A percentile compares a stretch with the other conserved stretches of the same genome.
Evolutionary conservation across 2,797 vertebrate species (phyloP).

Genomic region (Natrix natrix): DNA sequence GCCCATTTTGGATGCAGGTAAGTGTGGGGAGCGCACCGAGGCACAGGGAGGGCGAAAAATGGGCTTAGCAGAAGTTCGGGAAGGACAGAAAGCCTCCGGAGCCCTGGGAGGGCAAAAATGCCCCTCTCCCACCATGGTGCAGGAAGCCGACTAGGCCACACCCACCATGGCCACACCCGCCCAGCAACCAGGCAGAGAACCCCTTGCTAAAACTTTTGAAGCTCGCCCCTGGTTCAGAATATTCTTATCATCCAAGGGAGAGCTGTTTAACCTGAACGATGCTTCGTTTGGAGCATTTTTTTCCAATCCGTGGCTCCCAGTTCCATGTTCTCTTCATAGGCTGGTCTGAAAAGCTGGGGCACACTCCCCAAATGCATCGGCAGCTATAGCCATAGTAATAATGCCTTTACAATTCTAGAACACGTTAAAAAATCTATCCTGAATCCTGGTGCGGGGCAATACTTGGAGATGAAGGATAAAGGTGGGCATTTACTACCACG

Average conservation of each 20-base stretch:
- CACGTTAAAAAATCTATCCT: not conserved
- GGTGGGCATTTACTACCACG: no score
- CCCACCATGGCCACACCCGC: no score
- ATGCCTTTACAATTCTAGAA: constrained; percentile 21
- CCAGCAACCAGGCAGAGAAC: no score
- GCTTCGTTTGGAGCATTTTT: not conserved
- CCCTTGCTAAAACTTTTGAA: no score
- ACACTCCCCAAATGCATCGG: not conserved
- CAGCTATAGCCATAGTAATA: not conserved
- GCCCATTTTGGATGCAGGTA: no score
- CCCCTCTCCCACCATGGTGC: no score
- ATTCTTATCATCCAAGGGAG: not conserved
- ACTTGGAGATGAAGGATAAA: not conserved
- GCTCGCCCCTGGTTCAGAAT: not conserved
- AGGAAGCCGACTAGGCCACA: no score
- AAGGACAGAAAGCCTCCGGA: no score
- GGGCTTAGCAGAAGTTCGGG: no score
- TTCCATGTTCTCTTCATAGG: not conserved
- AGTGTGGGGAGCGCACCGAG: fast-evolving
- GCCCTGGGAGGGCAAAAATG: no score
- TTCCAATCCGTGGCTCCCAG: not conserved
- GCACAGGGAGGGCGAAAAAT: no score
- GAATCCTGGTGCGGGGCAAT: not conserved
- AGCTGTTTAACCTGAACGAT: not conserved
- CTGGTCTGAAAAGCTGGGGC: not conserved